These are phyloP conservation scores for Macaca nemestrina DNA, from an alignment of 2,113 vertebrate species.

Conservation along the genomic window DNA sequence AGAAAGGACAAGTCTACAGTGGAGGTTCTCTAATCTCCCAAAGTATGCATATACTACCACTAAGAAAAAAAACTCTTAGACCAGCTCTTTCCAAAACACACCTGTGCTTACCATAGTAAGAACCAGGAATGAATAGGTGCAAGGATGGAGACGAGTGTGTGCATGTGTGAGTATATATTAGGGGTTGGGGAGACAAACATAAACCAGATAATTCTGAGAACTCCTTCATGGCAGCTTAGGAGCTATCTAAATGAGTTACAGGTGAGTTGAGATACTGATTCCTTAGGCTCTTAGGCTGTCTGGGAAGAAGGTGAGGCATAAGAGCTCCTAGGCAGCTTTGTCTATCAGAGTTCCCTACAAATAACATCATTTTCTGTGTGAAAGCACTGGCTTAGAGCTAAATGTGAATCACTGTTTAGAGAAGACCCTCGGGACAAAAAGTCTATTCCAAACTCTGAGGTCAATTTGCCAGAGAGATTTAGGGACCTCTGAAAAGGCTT, in stretches of 20 bases:
- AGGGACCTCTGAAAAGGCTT: background rate
- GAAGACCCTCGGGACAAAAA: background rate
- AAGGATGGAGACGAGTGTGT: background rate
- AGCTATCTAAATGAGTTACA: background rate
- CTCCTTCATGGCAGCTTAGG: background rate
- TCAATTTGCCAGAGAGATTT: background rate
- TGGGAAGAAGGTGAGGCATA: background rate
- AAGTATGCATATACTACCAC: background rate
- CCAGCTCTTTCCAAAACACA: background rate
- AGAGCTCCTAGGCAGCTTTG: background rate
- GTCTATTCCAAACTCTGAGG: constrained; percentile 24
- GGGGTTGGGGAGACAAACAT: background rate
- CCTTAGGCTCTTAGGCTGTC: background rate
- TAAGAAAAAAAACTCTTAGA: background rate
- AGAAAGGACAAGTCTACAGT: background rate
- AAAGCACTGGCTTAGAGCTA: background rate
- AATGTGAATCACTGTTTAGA: constrained; percentile 7
- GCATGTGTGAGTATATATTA: background rate
- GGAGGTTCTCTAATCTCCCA: background rate
- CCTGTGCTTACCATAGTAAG: background rate
- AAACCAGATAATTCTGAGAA: constrained; percentile 11
- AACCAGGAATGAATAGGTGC: background rate
- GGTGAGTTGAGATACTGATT: background rate
- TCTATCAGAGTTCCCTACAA: background rate
- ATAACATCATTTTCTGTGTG: background rate